Evolutionary conservation across 2,113 vertebrate species (phyloP), one percentile per base, ranked within the genome.

Genomic region (Myrmecophaga tridactyla): DNA sequence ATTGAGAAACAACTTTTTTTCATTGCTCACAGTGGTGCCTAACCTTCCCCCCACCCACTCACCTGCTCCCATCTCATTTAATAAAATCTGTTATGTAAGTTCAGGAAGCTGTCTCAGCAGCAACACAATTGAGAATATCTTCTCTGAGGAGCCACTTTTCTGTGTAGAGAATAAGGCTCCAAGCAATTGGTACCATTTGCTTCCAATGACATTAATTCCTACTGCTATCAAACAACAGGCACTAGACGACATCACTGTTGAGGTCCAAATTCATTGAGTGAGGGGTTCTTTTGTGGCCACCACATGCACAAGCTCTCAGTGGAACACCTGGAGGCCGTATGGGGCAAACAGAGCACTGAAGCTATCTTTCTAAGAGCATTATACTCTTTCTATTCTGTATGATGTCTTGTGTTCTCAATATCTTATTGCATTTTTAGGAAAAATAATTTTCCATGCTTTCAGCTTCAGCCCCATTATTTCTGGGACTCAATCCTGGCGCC

Each of bases 271-370:
- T 56, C 17, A 10, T 53, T 1, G 3, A 65, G 11, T 36, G 15
- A 58, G 3, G 9, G 8, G 2, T 63, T 48, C 41, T 39, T 4
- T 6, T 53, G 23, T 31, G 80, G 25, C 1, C 15, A 12, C 4
- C 5, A 25, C 15, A 20, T 13, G 1, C 10, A 15, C 39, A 10
- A 36, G 5, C 7, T 20, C 10, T 65, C 6, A 6, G 12, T 53
- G 6, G 7, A 6, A 25, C 23, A 29, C 31, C 21, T 8, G 34
- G 27, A 56, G 27, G 13, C 15, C 11, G 46, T 29, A 4, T 89
- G 48, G 9, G 75, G 1, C 18, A 80, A 7, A n/a, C 2, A 15
- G 14, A 15, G 18, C 5, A 27, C 9, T 36, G 20, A 41, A 51
- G 5, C n/a, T 63, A 1, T 25, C 20, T 77, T 73, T 39, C 1